Base-by-base conservation (phyloP, 2,888 invertebrate species). In the Choreutis nemorana region DNA sequence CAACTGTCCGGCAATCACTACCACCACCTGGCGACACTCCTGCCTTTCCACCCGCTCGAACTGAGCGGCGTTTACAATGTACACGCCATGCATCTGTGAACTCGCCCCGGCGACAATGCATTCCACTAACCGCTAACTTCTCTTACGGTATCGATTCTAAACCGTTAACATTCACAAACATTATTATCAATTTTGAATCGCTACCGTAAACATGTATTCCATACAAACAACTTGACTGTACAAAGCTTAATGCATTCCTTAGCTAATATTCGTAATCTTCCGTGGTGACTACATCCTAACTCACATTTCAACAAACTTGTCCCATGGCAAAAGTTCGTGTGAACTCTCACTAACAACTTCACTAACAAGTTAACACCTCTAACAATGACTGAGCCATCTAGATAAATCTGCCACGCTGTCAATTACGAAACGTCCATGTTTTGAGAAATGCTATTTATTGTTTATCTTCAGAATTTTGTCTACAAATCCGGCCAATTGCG, bases 11-110 rank as follows among this genome's bases (percentile, higher is more conserved):
- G 78, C 73, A 71, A 77, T 65, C 70, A 79, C 79, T 83, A 79
- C 79, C 84, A 79, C 73, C 86, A 79, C 78, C 60, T 79, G 72
- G 81, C 79, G 55, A 83, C 82, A 65, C 77, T 83, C 55, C 79
- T 83, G 65, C 83, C 81, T 71, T 85, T 83, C 80, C 84, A 73
- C 83, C 86, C 83, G 80, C 86, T 84, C 57, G 84, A 85, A 58
- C 72, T 79, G 62, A 82, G 70, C 64, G 83, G 83, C 61, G 83
- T 84, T 73, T 84, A 84, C 81, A 85, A 84, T 72, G 81, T 87
- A 82, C 87, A 87, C 82, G 86, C 86, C 82, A 84, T 87, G 85
- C 87, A 87, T 84, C 86, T 87, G 86, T 87, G 86, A 87, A 86
- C 83, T 79, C 70, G 73, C 60, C 63, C 59, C 61, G 37, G 55